Percentiles rank a stretch among this genome's conserved stretches.
Conservation (phyloP, 2,113 vertebrate genomes). For the Xyrauchen texanus region DNA sequence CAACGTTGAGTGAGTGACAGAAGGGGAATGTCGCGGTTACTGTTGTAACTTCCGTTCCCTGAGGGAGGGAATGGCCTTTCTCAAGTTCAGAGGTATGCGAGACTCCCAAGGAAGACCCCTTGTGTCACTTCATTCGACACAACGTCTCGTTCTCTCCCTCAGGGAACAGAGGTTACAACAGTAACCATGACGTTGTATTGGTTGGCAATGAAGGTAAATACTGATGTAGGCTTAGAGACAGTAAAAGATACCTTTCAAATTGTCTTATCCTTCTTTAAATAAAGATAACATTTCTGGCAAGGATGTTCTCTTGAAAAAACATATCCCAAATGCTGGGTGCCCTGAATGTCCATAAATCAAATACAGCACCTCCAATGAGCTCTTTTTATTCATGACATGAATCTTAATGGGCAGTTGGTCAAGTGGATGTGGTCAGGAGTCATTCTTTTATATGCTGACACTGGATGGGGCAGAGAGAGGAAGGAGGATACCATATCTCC, state of each 20-base stretch:
- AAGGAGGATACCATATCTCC: conserved; percentile 54
- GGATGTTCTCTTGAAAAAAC: conserved; percentile 7
- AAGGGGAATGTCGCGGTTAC: too few relatives aligned
- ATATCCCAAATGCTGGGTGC: conserved; percentile 24
- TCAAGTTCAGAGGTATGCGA: too few relatives aligned
- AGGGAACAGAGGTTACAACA: too few relatives aligned
- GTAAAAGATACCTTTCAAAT: neutral
- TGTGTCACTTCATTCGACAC: too few relatives aligned
- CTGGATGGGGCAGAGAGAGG: conserved; percentile 44
- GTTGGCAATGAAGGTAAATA: too few relatives aligned
- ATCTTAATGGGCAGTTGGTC: conserved; percentile 60
- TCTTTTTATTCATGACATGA: conserved; percentile 59
- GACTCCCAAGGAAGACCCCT: too few relatives aligned
- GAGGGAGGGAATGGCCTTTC: too few relatives aligned
- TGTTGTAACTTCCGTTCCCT: too few relatives aligned
- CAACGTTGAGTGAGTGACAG: too few relatives aligned
- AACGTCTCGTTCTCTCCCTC: too few relatives aligned
- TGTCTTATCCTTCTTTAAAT: neutral
- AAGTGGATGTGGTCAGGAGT: conserved; percentile 64
- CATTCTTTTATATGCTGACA: conserved; percentile 27
- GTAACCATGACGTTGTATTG: too few relatives aligned
- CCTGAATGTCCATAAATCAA: conserved; percentile 60
- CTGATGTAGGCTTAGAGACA: too few relatives aligned
- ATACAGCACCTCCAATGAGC: conserved; percentile 46
- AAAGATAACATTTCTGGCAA: neutral